Percentiles rank a stretch among this genome's conserved stretches.
Conservation (phyloP, 2,888 invertebrate species). For the Limnephilus marmoratus region DNA sequence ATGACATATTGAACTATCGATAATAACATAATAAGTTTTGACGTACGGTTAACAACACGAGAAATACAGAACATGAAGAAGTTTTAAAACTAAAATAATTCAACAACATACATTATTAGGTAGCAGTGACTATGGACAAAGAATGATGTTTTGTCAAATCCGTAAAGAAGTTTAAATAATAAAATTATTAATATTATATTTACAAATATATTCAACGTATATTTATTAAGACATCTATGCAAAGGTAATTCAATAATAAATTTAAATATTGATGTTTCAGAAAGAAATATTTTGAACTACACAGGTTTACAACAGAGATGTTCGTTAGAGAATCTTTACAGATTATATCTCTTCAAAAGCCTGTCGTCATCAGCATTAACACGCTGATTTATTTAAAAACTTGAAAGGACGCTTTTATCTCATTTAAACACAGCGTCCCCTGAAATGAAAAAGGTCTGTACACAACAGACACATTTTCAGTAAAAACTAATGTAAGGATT, state of each 20-base stretch:
- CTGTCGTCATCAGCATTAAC: background rate
- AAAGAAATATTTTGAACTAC: background rate
- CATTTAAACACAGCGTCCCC: background rate
- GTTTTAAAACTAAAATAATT: conserved; percentile 18
- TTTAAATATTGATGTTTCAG: background rate
- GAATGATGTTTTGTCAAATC: background rate
- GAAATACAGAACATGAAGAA: background rate
- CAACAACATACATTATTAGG: conserved; percentile 14
- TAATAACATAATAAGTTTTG: conserved; percentile 12
- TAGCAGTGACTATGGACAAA: background rate
- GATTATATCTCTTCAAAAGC: background rate
- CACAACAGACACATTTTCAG: no score
- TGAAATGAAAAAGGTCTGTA: background rate
- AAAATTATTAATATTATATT: background rate
- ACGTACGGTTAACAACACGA: conserved; percentile 21
- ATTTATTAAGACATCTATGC: background rate
- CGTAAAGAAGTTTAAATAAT: background rate
- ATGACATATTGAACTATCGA: conserved; percentile 40
- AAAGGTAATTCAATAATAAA: background rate
- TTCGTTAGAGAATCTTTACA: background rate
- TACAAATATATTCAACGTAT: background rate
- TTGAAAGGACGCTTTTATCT: background rate
- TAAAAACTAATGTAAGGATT: no score
- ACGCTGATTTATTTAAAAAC: background rate
- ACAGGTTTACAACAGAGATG: background rate